A percentile compares a stretch with the other conserved stretches of the same genome.
These are phyloP conservation scores for Platygyra sinensis DNA, from an alignment of 64 coral and sea anemone species.

Conservation along the genomic window DNA sequence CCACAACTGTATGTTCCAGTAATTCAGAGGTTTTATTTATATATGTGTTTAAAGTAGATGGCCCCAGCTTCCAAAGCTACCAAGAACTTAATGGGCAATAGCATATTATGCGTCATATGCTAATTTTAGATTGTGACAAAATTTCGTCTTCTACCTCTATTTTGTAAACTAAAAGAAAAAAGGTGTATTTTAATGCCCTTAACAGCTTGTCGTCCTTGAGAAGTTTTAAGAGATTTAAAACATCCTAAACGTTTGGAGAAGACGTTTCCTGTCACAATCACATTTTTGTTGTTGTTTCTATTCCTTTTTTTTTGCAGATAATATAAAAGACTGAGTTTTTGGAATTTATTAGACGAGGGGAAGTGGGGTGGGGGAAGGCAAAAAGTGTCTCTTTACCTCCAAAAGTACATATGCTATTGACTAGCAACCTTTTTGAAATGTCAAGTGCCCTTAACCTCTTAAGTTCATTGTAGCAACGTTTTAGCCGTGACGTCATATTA, in stretches of 20 bases:
- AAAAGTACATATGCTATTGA: constrained; percentile 1
- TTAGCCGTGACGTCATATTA: constrained; percentile 16
- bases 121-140: too few relatives aligned
- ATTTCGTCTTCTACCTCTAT: constrained; percentile 18
- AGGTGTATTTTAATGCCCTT: background rate
- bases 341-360: constrained; percentile 14
- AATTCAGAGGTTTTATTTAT: constrained; percentile 12
- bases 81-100: constrained; percentile 14
- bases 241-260: background rate
- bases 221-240: constrained; percentile 27
- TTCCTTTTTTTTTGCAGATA: constrained; percentile 25
- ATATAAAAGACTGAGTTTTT: constrained; percentile 1
- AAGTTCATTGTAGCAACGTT: constrained; percentile 7
- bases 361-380: constrained; percentile 14
- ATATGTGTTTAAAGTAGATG: constrained; percentile 23
- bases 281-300: constrained; percentile 7
- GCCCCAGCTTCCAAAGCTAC: constrained; percentile 10
- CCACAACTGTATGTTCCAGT: constrained; percentile 12
- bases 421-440: background rate
- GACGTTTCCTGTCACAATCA: constrained; percentile 30
- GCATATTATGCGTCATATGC: constrained; percentile 11
- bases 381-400: constrained; percentile 5
- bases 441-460: background rate
- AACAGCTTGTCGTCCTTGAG: constrained; percentile 17
- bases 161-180: background rate